Percentiles rank a stretch among this genome's conserved stretches.
Evolutionary conservation across 2,888 invertebrate species (phyloP).

Genomic region (Ichneumon xanthorius): DNA sequence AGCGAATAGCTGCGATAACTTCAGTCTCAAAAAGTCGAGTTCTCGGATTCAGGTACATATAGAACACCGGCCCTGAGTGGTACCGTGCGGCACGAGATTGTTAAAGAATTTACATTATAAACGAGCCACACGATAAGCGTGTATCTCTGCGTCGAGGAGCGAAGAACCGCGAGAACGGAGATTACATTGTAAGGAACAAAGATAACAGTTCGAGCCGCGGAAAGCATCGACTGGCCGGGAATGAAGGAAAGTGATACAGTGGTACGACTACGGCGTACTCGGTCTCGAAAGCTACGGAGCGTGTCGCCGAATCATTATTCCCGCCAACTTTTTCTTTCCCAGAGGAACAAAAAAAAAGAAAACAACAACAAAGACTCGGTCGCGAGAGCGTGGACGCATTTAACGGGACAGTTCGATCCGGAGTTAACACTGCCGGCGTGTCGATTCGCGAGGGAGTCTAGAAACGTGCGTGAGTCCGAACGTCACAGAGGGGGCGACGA

Average conservation of each 20-base stretch:
- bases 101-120: no score
- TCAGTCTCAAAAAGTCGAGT: background rate
- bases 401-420: constrained; percentile 34
- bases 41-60: background rate
- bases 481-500: constrained; percentile 59
- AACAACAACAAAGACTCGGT: background rate
- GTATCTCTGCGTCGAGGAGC: background rate
- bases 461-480: constrained; percentile 30
- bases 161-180: background rate
- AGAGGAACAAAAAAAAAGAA: background rate
- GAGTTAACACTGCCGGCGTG: background rate
- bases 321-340: constrained; percentile 45
- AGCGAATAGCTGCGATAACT: background rate
- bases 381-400: constrained; percentile 36
- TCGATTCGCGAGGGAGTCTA: constrained; percentile 12
- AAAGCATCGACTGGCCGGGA: constrained; percentile 21
- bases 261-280: constrained; percentile 31
- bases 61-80: constrained; percentile 39
- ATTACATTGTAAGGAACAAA: constrained; percentile 8
- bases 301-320: constrained; percentile 62
- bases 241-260: constrained; percentile 9
- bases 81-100: constrained; percentile 53
- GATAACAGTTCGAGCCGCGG: constrained; percentile 9
- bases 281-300: constrained; percentile 70
- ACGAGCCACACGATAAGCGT: background rate